Percentiles rank a stretch among this genome's conserved stretches.
phyloP scores from a whole-genome alignment of 2,113 vertebrate genomes.

The Syngnathus typhle region DNA sequence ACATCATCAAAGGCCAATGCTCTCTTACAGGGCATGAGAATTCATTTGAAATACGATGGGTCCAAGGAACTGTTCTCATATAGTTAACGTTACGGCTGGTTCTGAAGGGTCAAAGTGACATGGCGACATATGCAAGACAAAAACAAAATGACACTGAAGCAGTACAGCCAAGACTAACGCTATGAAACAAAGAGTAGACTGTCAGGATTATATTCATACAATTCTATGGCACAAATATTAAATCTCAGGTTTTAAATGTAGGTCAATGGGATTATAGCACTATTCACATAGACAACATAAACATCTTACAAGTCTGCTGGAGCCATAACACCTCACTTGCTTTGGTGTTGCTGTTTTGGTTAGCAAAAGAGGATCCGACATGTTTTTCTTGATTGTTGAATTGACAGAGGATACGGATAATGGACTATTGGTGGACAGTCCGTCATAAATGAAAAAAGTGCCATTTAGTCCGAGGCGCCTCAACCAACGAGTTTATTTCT shows the following conservation, averaged over 20 bases:
- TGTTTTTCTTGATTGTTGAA: background rate
- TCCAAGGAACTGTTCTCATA: background rate
- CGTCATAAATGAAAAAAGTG: background rate
- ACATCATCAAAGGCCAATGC: background rate
- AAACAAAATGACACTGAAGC: background rate
- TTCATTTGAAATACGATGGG: background rate
- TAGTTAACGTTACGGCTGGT: background rate
- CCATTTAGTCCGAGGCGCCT: background rate
- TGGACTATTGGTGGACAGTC: background rate
- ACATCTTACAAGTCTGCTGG: too few relatives aligned
- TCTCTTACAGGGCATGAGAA: background rate
- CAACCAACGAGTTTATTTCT: constrained; percentile 16
- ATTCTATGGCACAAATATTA: background rate
- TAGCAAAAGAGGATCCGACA: background rate
- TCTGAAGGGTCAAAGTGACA: background rate
- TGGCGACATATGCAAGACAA: background rate
- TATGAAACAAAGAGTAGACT: background rate
- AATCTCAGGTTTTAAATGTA: background rate
- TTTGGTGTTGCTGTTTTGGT: background rate
- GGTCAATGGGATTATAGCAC: background rate
- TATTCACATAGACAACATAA: too few relatives aligned
- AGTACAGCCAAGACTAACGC: background rate
- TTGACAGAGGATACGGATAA: background rate
- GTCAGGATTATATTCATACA: background rate
- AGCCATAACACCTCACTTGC: background rate